phyloP scores from a whole-genome alignment of 2,113 vertebrate genomes.

The Vulpes ferrilata region DNA sequence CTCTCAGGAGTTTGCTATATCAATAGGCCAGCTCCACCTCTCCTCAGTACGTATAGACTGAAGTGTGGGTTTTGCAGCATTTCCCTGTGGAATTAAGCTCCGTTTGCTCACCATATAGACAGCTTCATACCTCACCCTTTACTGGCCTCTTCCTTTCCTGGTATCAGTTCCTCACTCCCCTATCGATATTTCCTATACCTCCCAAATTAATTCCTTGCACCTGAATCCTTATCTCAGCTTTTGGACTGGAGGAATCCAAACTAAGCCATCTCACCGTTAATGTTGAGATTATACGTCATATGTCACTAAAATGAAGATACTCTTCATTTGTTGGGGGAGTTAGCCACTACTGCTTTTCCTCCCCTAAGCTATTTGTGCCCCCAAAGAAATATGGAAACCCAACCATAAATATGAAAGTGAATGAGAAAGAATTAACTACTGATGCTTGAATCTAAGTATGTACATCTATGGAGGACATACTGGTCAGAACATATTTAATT shows the following conservation, averaged over 20 bases:
- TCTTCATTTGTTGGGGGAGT: neutral
- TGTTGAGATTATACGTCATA: neutral
- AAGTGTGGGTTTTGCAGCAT: neutral
- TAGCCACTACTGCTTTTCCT: neutral
- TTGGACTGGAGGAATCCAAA: neutral
- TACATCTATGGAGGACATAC: neutral
- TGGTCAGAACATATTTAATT: neutral
- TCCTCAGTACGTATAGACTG: neutral
- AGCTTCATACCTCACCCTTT: neutral
- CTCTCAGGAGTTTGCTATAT: neutral
- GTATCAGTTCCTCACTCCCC: neutral
- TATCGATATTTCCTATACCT: neutral
- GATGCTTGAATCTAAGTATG: neutral
- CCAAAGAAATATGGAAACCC: neutral
- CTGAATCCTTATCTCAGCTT: neutral
- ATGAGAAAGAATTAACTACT: neutral
- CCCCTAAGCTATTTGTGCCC: neutral
- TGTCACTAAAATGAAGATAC: neutral
- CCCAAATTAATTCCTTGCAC: neutral
- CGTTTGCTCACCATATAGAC: neutral
- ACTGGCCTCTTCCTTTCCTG: neutral
- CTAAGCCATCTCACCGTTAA: neutral
- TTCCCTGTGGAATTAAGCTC: neutral
- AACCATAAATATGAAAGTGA: neutral
- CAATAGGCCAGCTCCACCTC: neutral